phyloP scores from a whole-genome alignment of 2,797 vertebrate genomes.

The Columba guinea region DNA sequence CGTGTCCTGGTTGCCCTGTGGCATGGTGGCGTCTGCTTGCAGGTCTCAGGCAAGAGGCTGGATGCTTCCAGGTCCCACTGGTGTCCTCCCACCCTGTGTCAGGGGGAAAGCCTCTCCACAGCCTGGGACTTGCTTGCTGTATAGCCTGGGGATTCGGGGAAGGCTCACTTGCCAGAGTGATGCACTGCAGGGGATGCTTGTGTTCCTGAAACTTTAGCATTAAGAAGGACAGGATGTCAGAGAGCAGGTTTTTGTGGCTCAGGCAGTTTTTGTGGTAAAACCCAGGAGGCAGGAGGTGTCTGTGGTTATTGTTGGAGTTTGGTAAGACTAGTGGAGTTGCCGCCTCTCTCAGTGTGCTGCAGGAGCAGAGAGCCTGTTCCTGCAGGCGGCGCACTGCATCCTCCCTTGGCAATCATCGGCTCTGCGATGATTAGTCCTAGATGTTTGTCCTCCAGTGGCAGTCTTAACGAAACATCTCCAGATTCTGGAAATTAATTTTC shows the following conservation, averaged over 20 bases:
- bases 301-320: background rate
- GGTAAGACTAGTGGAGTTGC: background rate
- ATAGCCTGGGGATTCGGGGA: background rate
- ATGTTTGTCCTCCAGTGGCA: background rate
- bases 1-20: accelerated
- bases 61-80: background rate
- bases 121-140: accelerated
- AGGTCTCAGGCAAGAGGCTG: background rate
- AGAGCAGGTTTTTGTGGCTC: background rate
- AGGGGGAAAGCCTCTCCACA: background rate
- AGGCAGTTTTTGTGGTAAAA: background rate
- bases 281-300: background rate
- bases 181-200: background rate
- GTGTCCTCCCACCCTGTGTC: background rate
- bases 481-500: background rate
- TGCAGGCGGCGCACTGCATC: background rate
- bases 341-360: background rate
- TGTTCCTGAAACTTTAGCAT: background rate
- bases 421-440: background rate
- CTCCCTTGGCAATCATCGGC: background rate
- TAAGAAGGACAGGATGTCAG: accelerated
- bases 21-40: background rate
- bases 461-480: background rate
- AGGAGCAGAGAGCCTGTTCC: background rate
- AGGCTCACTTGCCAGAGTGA: background rate